Base-by-base conservation (phyloP, 2,797 vertebrate species). In the Lepilemur ruficaudatus region DNA sequence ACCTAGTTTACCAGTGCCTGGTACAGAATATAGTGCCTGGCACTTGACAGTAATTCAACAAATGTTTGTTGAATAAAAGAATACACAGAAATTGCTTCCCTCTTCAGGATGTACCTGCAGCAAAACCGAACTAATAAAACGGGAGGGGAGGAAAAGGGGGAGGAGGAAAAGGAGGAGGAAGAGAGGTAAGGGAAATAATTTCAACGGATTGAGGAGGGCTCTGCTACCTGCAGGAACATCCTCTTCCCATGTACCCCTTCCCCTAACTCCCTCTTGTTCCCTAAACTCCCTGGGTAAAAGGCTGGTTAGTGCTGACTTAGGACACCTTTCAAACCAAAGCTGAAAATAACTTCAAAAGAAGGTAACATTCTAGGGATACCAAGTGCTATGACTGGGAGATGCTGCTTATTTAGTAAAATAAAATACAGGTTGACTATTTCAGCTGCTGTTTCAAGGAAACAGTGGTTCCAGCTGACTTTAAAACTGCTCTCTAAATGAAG, bases 321-420 rank as follows among this genome's bases (percentile, higher is more conserved):
- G 28, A 38, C 69, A 82, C 55, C 78, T 91, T 91, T 91, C 43
- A 89, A 91, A 76, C 18, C 61, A 65, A 82, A 79, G 70, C 72
- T 94, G 83, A 93, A 96, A 96, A 96, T 75, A 92, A 76, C 80
- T 79, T 88, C 65, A n/a, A 41, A 90, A 88, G 46, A 87, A 32
- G 80, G 50, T 88, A 70, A 50, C 75, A 63, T 86, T 93, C 76
- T 17, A 78, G 72, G 80, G 79, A 61, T 80, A 88, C 59, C 41
- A 75, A 89, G 59, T 13, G 22, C 50, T 50, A 6, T 5, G 9
- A 69, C 63, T 43, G 48, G 20, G 87, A 94, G 82, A 50, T 32
- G 35, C 61, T 59, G 78, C 91, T 87, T 81, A 59, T 79, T 57
- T 20, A 83, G 84, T 43, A 82, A 89, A 96, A 83, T 73, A 86